These are phyloP conservation scores for Drosophila littoralis DNA, from an alignment of 1,140 invertebrate genomes.

Conservation along the genomic window DNA sequence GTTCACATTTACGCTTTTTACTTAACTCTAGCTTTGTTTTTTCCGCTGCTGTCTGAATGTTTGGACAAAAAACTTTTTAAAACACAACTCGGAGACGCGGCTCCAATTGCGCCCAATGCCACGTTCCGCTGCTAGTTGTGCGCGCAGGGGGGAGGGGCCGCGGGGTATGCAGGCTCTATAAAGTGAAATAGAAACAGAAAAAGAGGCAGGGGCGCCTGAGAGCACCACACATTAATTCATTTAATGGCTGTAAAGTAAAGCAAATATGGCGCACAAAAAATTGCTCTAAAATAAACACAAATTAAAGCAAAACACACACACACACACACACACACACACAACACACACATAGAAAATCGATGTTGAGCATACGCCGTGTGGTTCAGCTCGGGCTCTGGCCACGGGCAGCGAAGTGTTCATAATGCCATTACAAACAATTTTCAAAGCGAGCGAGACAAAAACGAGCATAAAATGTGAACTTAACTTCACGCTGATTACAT, in stretches of 20 bases:
- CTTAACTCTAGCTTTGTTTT: conserved; percentile 25
- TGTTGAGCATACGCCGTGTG: conserved; percentile 41
- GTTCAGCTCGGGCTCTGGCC: conserved; percentile 16
- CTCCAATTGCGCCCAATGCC: conserved; percentile 39
- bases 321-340: background rate
- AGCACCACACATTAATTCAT: conserved; percentile 63
- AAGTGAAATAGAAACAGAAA: background rate
- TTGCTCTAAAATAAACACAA: conserved; percentile 59
- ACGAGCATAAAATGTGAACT: conserved; percentile 50
- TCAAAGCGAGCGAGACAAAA: conserved; percentile 48
- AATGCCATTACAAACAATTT: conserved; percentile 68
- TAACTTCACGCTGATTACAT: conserved; percentile 53
- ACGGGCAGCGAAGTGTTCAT: conserved; percentile 66
- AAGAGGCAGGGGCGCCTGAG: background rate
- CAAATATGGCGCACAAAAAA: conserved; percentile 39
- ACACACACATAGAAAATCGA: conserved; percentile 46
- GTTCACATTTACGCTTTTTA: conserved; percentile 21
- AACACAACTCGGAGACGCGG: conserved; percentile 29
- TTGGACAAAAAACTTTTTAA: conserved; percentile 62
- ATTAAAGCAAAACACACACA: conserved; percentile 38
- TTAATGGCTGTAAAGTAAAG: conserved; percentile 60
- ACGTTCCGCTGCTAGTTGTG: conserved; percentile 27
- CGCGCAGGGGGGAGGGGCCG: background rate
- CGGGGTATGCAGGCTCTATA: background rate
- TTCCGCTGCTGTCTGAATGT: conserved; percentile 47